phyloP scores from a whole-genome alignment of 92 coral and sea anemone species.

The Plumapathes pennacea region DNA sequence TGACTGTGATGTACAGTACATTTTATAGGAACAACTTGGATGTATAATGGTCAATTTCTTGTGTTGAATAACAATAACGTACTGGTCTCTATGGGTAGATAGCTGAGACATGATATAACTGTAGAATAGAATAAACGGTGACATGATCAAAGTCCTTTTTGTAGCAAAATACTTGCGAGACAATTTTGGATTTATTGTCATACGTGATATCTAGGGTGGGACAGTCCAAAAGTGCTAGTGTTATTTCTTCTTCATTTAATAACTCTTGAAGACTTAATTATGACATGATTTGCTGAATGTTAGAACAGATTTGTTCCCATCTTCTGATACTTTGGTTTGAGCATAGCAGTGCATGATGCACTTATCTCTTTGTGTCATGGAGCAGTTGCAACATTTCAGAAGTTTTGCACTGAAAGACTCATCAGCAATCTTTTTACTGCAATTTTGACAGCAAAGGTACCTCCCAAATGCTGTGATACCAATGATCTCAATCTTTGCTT shows the following conservation, averaged over 20 bases:
- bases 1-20: too few species aligned
- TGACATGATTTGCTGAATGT: constrained; percentile 11
- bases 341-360: constrained; percentile 29
- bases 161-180: constrained; percentile 13
- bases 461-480: constrained; percentile 21
- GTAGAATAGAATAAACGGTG: too few species aligned
- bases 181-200: constrained; percentile 40
- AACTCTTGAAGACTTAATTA: constrained; percentile 16
- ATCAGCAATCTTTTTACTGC: constrained; percentile 39
- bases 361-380: constrained; percentile 28
- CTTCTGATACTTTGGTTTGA: constrained; percentile 17
- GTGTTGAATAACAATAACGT: too few species aligned
- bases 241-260: constrained; percentile 28
- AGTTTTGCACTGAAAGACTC: constrained; percentile 24
- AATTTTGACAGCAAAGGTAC: constrained; percentile 31
- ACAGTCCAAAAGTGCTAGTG: constrained; percentile 23
- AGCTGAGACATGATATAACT: too few species aligned
- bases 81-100: too few species aligned
- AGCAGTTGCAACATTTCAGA: constrained; percentile 24
- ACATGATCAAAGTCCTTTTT: too few species aligned
- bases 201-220: constrained; percentile 18
- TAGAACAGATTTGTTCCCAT: constrained; percentile 19
- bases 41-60: too few species aligned
- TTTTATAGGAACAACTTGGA: too few species aligned
- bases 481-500: constrained; percentile 21